phyloP scores from a whole-genome alignment of 2,888 invertebrate species.

The Platynereis dumerilii region DNA sequence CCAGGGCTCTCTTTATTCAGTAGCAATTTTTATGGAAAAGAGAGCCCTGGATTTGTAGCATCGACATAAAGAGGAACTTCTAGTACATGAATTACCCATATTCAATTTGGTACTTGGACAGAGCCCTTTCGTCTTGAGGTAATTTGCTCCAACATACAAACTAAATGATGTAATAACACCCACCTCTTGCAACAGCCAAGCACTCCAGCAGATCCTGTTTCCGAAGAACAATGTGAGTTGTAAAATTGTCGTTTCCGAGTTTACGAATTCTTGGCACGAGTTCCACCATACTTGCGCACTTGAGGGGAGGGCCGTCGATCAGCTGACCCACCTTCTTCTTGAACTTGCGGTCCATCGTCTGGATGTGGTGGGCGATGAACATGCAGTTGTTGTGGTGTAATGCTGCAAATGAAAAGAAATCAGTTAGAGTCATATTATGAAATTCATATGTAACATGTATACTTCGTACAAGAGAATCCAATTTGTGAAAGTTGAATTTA shows the following conservation, averaged over 20 bases:
- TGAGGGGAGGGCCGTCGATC: background rate
- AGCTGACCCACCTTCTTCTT: slow-evolving; percentile 19
- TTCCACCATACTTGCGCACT: slow-evolving; percentile 27
- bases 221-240: slow-evolving; percentile 30
- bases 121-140: too few species aligned
- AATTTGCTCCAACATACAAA: too few species aligned
- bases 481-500: too few species aligned
- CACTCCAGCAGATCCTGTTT: slow-evolving; percentile 30
- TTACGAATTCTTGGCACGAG: slow-evolving; percentile 29
- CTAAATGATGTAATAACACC: background rate
- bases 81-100: too few species aligned
- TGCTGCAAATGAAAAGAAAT: slow-evolving; percentile 21
- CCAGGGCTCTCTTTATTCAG: too few species aligned
- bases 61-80: too few species aligned
- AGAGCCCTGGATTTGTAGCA: too few species aligned
- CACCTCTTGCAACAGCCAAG: slow-evolving; percentile 31
- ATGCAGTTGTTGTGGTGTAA: slow-evolving; percentile 42
- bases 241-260: slow-evolving; percentile 36
- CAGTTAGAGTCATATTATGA: too few species aligned
- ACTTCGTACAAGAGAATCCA: too few species aligned
- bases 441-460: too few species aligned
- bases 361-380: slow-evolving; percentile 39
- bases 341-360: slow-evolving; percentile 34
- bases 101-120: too few species aligned
- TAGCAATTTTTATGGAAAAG: too few species aligned